Evolutionary conservation across 1,140 invertebrate genomes (phyloP).

Genomic region (Drosophila bipectinata): DNA sequence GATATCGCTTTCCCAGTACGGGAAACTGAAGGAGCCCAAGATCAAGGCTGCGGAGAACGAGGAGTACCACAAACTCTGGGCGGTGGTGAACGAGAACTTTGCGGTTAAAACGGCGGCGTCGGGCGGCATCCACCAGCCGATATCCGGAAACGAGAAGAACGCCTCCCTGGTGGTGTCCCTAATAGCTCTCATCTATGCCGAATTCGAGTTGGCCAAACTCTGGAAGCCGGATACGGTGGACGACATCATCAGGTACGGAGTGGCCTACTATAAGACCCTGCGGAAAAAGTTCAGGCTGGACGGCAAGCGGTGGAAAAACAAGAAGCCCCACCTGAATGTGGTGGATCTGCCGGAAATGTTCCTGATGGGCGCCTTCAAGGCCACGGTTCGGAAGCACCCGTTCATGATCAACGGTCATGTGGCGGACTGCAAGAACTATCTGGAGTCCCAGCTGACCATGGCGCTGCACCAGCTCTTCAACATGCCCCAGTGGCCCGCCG

Average conservation of each 20-base stretch:
- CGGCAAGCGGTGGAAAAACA: constrained; percentile 73
- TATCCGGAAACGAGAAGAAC: constrained; percentile 68
- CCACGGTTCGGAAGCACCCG: constrained; percentile 66
- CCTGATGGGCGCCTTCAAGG: constrained; percentile 76
- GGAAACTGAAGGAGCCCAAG: constrained; percentile 57
- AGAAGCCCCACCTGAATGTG: constrained; percentile 75
- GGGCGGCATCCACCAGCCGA: constrained; percentile 70
- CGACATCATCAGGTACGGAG: constrained; percentile 70
- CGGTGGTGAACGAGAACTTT: constrained; percentile 75
- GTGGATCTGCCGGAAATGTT: constrained; percentile 77
- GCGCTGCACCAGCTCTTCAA: constrained; percentile 77
- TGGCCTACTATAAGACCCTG: constrained; percentile 72
- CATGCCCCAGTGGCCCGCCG: constrained; percentile 81
- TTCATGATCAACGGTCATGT: constrained; percentile 76
- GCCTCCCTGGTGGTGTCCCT: constrained; percentile 69
- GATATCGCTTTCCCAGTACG: constrained; percentile 63
- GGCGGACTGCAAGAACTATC: constrained; percentile 64
- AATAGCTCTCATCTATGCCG: constrained; percentile 70
- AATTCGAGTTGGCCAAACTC: constrained; percentile 65
- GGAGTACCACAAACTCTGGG: constrained; percentile 63
- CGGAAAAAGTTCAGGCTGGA: constrained; percentile 70
- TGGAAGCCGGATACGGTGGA: constrained; percentile 71
- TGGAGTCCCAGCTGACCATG: constrained; percentile 78
- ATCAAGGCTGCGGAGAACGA: constrained; percentile 13
- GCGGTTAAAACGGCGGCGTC: constrained; percentile 67